These are phyloP conservation scores for Acyrthosiphon pisum DNA, from an alignment of 1,140 invertebrate genomes.

Conservation along the genomic window DNA sequence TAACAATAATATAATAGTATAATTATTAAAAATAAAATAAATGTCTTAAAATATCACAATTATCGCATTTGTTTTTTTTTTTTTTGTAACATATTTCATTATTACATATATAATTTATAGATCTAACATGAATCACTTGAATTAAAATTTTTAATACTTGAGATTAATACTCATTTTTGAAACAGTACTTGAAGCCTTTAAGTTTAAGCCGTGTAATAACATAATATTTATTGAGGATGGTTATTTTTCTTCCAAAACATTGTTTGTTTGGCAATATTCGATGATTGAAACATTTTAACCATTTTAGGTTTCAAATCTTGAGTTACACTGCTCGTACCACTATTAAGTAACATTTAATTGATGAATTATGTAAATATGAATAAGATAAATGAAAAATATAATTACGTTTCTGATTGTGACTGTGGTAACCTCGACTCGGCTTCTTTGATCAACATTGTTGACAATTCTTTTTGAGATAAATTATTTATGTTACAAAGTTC, in stretches of 20 bases:
- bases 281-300: constrained; percentile 56
- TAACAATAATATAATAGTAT: constrained; percentile 27
- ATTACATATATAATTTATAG: neutral
- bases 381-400: neutral
- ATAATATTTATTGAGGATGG: neutral
- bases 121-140: neutral
- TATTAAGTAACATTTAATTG: neutral
- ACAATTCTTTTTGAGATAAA: constrained; percentile 54
- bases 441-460: constrained; percentile 49
- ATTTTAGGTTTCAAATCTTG: constrained; percentile 52
- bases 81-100: neutral
- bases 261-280: constrained; percentile 52
- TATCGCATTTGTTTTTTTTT: neutral
- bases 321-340: neutral
- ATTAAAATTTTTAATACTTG: neutral
- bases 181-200: neutral
- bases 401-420: constrained; percentile 47
- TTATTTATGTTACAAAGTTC: constrained; percentile 31
- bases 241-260: constrained; percentile 56
- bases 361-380: neutral
- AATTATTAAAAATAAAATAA: constrained; percentile 47
- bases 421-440: constrained; percentile 7
- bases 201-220: neutral
- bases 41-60: constrained; percentile 52
- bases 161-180: neutral